Evolutionary conservation across 2,113 vertebrate genomes (phyloP).

Genomic region (Proteles cristata): DNA sequence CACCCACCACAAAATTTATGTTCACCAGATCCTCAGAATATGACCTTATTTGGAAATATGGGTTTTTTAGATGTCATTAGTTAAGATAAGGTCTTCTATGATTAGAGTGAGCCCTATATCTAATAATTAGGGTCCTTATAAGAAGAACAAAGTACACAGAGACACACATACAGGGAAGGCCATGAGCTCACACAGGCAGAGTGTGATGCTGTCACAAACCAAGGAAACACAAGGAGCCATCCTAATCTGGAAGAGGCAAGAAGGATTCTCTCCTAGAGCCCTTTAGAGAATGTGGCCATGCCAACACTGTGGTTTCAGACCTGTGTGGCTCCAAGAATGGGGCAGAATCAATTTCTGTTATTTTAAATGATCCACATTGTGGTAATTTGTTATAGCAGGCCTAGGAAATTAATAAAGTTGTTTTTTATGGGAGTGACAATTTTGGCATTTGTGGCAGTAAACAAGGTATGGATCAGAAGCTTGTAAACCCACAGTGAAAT

Average conservation of each 20-base stretch:
- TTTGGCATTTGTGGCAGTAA: not conserved
- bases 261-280: not conserved
- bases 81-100: not conserved
- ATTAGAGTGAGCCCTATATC: not conserved
- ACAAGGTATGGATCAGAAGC: not conserved
- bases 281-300: not conserved
- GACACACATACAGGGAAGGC: too few relatives aligned
- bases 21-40: not conserved
- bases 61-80: not conserved
- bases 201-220: too few relatives aligned
- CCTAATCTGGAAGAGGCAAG: not conserved
- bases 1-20: not conserved
- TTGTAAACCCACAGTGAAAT: not conserved
- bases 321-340: not conserved
- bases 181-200: not conserved
- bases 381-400: not conserved
- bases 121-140: not conserved
- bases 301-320: not conserved
- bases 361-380: not conserved
- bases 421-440: not conserved
- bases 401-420: not conserved
- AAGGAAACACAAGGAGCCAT: not conserved
- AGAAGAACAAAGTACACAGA: not conserved
- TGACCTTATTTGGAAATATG: not conserved
- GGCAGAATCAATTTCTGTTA: not conserved